Evolutionary conservation across 2,797 vertebrate species (phyloP).

Genomic region (Holocentrus rufus): DNA sequence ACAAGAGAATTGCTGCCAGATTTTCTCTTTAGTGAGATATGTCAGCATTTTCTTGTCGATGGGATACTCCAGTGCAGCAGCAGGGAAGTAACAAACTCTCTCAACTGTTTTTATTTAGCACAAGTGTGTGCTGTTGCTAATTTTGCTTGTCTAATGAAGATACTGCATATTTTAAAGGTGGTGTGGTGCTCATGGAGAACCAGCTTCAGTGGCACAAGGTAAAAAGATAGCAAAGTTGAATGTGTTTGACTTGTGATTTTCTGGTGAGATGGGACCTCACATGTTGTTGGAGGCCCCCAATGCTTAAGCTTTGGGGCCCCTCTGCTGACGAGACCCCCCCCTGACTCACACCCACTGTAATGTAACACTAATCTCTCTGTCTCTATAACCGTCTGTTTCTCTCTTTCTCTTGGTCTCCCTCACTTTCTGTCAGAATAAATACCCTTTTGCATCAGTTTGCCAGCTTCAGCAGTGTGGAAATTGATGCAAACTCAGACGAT

Average conservation of each 20-base stretch:
- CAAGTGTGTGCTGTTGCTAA: background rate
- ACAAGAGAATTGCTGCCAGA: background rate
- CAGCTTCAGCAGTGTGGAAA: constrained; percentile 1
- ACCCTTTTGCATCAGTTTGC: constrained; percentile 9
- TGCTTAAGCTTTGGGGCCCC: background rate
- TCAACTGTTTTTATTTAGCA: constrained; percentile 1
- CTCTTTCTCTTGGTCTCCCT: no score
- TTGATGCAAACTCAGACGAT: background rate
- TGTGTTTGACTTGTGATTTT: constrained; percentile 12
- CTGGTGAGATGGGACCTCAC: background rate
- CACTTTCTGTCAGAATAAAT: constrained; percentile 13
- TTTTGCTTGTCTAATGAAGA: constrained; percentile 5
- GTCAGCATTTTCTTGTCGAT: no score
- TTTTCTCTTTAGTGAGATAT: background rate
- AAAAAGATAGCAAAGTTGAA: background rate
- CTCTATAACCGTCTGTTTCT: no score
- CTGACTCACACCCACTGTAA: no score
- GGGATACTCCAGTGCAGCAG: no score
- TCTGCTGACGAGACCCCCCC: background rate
- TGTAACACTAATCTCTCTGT: no score
- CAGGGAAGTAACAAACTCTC: background rate
- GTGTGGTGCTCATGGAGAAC: background rate
- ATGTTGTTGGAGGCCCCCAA: background rate
- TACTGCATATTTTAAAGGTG: background rate
- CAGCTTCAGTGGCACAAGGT: background rate